Percentiles rank a stretch among this genome's conserved stretches.
These are phyloP conservation scores for Dinocampus coccinellae DNA, from an alignment of 2,888 invertebrate species.

Conservation along the genomic window DNA sequence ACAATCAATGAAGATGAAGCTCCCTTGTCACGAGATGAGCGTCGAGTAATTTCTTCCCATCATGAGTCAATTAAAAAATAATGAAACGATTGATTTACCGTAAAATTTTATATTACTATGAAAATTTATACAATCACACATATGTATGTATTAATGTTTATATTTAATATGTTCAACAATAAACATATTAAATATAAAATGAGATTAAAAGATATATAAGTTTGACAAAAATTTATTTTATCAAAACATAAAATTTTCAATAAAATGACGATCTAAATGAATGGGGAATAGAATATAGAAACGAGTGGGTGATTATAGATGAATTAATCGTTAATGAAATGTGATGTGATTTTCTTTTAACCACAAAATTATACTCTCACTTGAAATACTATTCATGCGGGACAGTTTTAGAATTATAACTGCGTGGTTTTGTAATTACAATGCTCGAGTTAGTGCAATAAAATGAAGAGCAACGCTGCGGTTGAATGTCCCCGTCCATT, in stretches of 20 bases:
- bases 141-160: neutral
- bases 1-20: conserved; percentile 24
- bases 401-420: conserved; percentile 11
- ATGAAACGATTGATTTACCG: conserved; percentile 41
- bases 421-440: conserved; percentile 6
- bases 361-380: conserved; percentile 3
- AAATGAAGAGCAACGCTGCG: conserved; percentile 8
- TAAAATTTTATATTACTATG: neutral
- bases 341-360: neutral
- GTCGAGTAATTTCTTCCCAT: conserved; percentile 54
- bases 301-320: neutral
- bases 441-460: conserved; percentile 1
- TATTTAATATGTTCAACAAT: neutral
- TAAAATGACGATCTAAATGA: neutral
- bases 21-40: conserved; percentile 33
- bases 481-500: conserved; percentile 11
- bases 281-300: neutral
- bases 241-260: neutral
- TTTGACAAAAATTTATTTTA: neutral
- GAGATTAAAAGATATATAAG: neutral
- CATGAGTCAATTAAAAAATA: conserved; percentile 62
- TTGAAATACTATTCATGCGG: conserved; percentile 6
- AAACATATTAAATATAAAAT: neutral
- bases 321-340: neutral
- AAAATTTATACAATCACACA: neutral